phyloP scores from a whole-genome alignment of 1,140 invertebrate species.

The Aphidius gifuensis region DNA sequence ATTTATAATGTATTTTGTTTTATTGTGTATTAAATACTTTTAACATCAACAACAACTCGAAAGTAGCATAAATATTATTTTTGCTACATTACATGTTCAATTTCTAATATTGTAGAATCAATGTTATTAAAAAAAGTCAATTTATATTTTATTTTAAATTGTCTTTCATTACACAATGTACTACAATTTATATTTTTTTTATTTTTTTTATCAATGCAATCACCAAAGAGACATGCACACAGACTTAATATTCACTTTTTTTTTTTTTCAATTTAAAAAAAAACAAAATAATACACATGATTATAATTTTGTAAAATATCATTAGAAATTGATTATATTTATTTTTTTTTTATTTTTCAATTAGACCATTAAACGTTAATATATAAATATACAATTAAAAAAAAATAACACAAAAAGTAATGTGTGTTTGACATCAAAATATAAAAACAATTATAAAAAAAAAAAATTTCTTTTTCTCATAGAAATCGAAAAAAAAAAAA shows the following conservation, averaged over 20 bases:
- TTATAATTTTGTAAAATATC: background rate
- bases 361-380: too few relatives aligned
- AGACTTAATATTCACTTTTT: constrained; percentile 10
- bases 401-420: constrained; percentile 2
- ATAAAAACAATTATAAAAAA: too few relatives aligned
- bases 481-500: background rate
- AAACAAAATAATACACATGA: constrained; percentile 1
- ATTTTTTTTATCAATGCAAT: background rate
- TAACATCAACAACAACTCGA: constrained; percentile 17
- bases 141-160: too few relatives aligned
- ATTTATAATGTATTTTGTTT: background rate
- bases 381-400: background rate
- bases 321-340: background rate
- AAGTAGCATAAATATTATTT: constrained; percentile 21
- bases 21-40: constrained; percentile 3
- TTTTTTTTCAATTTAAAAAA: constrained; percentile 5
- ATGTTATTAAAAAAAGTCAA: too few relatives aligned
- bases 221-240: constrained; percentile 31
- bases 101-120: too few relatives aligned
- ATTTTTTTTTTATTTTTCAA: background rate
- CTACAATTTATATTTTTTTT: too few relatives aligned
- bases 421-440: too few relatives aligned
- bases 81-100: too few relatives aligned
- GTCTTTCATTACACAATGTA: too few relatives aligned
- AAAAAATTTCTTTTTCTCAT: too few relatives aligned